Evolutionary conservation across 1,140 invertebrate species (phyloP).

Genomic region (Scaptomyza pallida): DNA sequence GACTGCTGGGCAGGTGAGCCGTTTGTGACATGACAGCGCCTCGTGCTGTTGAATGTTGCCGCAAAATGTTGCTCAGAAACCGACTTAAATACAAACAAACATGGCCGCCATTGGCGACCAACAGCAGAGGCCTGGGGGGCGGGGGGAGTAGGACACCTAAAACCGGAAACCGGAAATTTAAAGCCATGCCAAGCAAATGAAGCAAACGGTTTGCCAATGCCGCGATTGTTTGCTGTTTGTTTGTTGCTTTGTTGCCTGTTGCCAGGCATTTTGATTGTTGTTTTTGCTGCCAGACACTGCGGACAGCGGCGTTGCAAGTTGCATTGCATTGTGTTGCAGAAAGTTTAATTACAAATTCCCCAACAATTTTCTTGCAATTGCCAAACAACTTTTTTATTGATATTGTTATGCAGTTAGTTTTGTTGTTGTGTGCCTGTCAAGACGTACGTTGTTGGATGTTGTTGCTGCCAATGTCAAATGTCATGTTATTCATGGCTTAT

Average conservation of each 20-base stretch:
- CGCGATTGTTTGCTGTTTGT: slow-evolving; percentile 59
- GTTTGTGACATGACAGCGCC: slow-evolving; percentile 70
- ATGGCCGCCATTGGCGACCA: slow-evolving; percentile 58
- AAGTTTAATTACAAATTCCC: slow-evolving; percentile 78
- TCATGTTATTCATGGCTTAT: slow-evolving; percentile 74
- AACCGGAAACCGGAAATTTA: slow-evolving; percentile 80
- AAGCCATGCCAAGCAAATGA: slow-evolving; percentile 73
- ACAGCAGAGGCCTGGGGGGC: background rate
- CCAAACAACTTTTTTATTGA: slow-evolving; percentile 77
- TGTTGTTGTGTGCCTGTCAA: slow-evolving; percentile 32
- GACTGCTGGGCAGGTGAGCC: slow-evolving; percentile 13
- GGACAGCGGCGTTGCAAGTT: slow-evolving; percentile 64
- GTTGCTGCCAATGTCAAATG: slow-evolving; percentile 69
- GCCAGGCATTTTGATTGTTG: slow-evolving; percentile 65
- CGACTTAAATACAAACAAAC: slow-evolving; percentile 80
- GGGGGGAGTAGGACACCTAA: slow-evolving; percentile 28
- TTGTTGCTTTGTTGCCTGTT: slow-evolving; percentile 43
- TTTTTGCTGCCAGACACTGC: slow-evolving; percentile 65
- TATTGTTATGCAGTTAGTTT: slow-evolving; percentile 68
- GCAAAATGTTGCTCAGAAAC: slow-evolving; percentile 75
- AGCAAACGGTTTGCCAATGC: slow-evolving; percentile 45
- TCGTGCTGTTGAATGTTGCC: slow-evolving; percentile 74
- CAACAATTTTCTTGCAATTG: slow-evolving; percentile 58
- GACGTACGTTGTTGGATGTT: background rate
- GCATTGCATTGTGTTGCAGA: slow-evolving; percentile 61